phyloP scores from a whole-genome alignment of 2,888 invertebrate species.

The Lycophotia porphyrea region DNA sequence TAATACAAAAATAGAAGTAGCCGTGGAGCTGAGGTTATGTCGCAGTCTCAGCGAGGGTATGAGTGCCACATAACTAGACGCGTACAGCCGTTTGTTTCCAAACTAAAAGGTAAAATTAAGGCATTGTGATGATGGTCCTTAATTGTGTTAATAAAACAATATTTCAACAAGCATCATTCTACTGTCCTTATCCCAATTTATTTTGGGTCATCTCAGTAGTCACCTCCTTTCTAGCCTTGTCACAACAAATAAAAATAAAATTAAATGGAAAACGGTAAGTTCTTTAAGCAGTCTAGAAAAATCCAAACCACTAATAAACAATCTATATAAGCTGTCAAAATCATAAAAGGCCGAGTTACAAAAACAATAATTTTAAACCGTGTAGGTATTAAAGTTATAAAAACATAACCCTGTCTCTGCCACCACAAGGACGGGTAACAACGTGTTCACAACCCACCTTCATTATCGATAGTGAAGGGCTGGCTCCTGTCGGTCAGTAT shows the following conservation, averaged over 20 bases:
- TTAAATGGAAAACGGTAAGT: background rate
- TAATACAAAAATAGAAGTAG: background rate
- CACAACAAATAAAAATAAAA: background rate
- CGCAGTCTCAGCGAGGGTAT: no score
- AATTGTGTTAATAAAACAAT: background rate
- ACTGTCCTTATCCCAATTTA: no score
- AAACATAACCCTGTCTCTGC: background rate
- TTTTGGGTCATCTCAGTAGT: no score
- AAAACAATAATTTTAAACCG: no score
- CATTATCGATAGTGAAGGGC: conserved; percentile 97
- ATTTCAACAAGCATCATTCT: no score
- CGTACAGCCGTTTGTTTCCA: background rate
- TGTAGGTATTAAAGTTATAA: no score
- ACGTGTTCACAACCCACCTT: conserved; percentile 90
- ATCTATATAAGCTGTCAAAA: background rate
- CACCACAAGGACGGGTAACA: background rate
- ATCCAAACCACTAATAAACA: background rate
- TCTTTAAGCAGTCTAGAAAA: background rate
- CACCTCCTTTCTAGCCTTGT: no score
- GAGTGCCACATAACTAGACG: background rate
- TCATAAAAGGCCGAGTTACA: background rate
- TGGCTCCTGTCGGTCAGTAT: conserved; percentile 93
- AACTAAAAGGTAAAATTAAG: background rate
- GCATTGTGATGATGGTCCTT: background rate
- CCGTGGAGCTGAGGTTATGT: no score